These are phyloP conservation scores for Alligator mississippiensis DNA, from an alignment of 2,113 vertebrate species.

Conservation along the genomic window DNA sequence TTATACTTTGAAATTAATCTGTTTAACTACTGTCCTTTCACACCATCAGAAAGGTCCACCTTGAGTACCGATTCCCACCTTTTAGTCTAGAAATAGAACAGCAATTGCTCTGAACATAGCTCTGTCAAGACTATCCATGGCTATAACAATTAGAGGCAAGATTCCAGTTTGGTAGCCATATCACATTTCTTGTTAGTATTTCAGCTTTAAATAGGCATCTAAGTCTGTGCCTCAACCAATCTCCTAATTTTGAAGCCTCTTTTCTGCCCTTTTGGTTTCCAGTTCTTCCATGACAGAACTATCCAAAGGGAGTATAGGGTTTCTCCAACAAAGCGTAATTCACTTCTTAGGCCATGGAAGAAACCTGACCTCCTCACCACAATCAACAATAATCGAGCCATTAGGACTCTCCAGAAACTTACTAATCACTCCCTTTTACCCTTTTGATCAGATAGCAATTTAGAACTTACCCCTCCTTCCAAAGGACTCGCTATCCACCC, in stretches of 20 bases:
- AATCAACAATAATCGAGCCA: constrained; percentile 88
- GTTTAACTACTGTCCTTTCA: background rate
- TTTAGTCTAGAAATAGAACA: constrained; percentile 46
- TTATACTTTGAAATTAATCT: background rate
- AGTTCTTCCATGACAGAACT: constrained; percentile 73
- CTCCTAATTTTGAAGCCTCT: constrained; percentile 82
- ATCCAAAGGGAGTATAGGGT: constrained; percentile 87
- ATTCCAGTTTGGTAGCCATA: constrained; percentile 60
- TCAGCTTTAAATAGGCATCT: constrained; percentile 72
- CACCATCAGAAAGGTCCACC: background rate
- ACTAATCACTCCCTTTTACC: constrained; percentile 74
- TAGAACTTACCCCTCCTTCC: constrained; percentile 97
- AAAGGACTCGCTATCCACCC: constrained; percentile 97
- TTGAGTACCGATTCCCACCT: background rate
- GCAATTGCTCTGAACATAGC: constrained; percentile 58
- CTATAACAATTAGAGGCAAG: constrained; percentile 64
- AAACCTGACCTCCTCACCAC: constrained; percentile 90
- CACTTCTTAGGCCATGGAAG: constrained; percentile 85
- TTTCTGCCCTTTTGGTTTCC: constrained; percentile 82
- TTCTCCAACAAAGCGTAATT: constrained; percentile 94
- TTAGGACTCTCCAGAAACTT: constrained; percentile 79
- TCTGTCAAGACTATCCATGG: constrained; percentile 40
- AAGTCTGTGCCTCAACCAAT: constrained; percentile 59
- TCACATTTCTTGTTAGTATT: constrained; percentile 73
- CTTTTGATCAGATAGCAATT: constrained; percentile 61